These are phyloP conservation scores for Naso thynnoides DNA, from an alignment of 2,797 vertebrate species.

Conservation along the genomic window DNA sequence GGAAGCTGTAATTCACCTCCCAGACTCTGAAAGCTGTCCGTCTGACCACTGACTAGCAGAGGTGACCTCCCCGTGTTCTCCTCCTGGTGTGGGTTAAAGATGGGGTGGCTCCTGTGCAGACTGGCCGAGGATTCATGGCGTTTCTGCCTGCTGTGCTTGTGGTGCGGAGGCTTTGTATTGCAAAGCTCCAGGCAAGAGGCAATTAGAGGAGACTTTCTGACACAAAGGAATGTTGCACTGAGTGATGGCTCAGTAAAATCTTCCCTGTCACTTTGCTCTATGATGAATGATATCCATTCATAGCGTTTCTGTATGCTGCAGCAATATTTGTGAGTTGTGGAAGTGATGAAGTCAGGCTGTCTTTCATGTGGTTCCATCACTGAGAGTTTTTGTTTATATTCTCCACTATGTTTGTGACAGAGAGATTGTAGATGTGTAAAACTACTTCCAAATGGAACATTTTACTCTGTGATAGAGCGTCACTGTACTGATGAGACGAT, in stretches of 20 bases:
- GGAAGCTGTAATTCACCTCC: slow-evolving; percentile 39
- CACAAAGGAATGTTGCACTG: slow-evolving; percentile 86
- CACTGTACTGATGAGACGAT: background rate
- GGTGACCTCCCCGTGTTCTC: slow-evolving; percentile 63
- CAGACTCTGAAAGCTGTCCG: slow-evolving; percentile 45
- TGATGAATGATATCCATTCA: slow-evolving; percentile 50
- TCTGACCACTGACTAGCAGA: slow-evolving; percentile 42
- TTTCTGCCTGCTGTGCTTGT: slow-evolving; percentile 65
- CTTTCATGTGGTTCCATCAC: background rate
- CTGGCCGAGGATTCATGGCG: slow-evolving; percentile 56
- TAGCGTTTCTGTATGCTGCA: slow-evolving; percentile 1
- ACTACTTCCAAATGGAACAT: too few relatives aligned
- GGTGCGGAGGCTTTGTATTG: slow-evolving; percentile 73
- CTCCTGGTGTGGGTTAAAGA: slow-evolving; percentile 53
- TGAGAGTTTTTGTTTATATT: slow-evolving; percentile 21
- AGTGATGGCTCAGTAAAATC: slow-evolving; percentile 70
- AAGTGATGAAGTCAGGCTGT: slow-evolving; percentile 5
- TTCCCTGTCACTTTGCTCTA: slow-evolving; percentile 35
- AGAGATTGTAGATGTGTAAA: background rate
- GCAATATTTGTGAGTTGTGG: slow-evolving; percentile 7
- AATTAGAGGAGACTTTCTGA: slow-evolving; percentile 83
- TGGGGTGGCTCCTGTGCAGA: slow-evolving; percentile 62
- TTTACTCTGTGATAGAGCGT: background rate
- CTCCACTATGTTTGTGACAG: background rate
- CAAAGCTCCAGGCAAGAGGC: slow-evolving; percentile 80